phyloP scores from a whole-genome alignment of 2,888 invertebrate genomes.

The Theretra japonica region DNA sequence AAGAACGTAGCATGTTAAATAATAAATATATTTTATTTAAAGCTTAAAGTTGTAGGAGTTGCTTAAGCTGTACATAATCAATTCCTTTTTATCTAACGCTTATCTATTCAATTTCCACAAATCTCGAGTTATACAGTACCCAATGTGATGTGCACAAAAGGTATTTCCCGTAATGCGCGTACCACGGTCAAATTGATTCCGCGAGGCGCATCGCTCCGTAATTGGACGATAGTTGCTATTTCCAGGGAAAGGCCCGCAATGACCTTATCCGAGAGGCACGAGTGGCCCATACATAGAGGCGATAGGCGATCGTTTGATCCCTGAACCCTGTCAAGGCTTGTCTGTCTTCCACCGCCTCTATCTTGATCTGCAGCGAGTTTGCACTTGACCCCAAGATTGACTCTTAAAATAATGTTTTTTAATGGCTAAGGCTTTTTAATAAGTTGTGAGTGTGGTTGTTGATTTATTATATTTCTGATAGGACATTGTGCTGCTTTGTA shows the following conservation, averaged over 20 bases:
- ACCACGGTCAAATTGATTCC: slow-evolving; percentile 13
- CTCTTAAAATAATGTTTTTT: not conserved
- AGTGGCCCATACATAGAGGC: slow-evolving; percentile 6
- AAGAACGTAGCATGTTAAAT: too few relatives aligned
- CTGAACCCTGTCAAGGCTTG: slow-evolving; percentile 29
- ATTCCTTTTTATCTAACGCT: slow-evolving; percentile 35
- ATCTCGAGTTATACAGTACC: too few relatives aligned
- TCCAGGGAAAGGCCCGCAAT: slow-evolving; percentile 15
- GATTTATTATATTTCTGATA: not conserved
- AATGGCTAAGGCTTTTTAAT: not conserved
- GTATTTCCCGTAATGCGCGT: slow-evolving; percentile 14
- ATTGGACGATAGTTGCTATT: slow-evolving; percentile 26
- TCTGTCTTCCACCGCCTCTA: not conserved
- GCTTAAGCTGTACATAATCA: not conserved
- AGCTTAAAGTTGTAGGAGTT: too few relatives aligned
- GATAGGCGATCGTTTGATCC: slow-evolving; percentile 24
- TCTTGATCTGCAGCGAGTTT: slow-evolving; percentile 3
- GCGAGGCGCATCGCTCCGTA: slow-evolving; percentile 7
- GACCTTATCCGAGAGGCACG: slow-evolving; percentile 17
- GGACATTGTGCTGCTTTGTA: not conserved
- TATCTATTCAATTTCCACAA: too few relatives aligned
- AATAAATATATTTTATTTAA: too few relatives aligned
- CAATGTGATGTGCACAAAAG: slow-evolving; percentile 41
- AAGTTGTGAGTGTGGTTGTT: not conserved
- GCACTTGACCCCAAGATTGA: slow-evolving; percentile 3